Evolutionary conservation across 2,888 invertebrate species (phyloP), one percentile per base, ranked within the genome.

Genomic region (Byasa hedistus): DNA sequence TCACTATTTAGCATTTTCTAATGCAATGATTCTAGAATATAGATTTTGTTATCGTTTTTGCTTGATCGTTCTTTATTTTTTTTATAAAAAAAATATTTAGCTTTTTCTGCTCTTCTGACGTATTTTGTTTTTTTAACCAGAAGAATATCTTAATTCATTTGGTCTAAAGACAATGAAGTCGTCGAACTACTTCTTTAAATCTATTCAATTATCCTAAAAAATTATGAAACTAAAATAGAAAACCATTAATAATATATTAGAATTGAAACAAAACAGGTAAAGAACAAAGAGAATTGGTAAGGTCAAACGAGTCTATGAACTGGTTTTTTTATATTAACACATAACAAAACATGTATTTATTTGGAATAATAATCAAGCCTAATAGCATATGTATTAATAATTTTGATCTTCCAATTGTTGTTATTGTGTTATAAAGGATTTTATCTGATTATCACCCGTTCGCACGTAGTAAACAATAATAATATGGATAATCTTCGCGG

Each of bases 401-500:
- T 19, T 48, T 48, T 48, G n/a, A 48, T 19, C n/a, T n/a, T 48
- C n/a, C 19, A 48, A 12, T 15, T n/a, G 48, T 48, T 48, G n/a
- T n/a, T 3, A 44, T 44, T 44, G 44, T 44, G 44, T 44, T 44
- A 44, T 44, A 44, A 17, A 44, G 12, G 44, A n/a, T 48, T 48
- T 48, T 48, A 48, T n/a, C 8, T 48, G n/a, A 48, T 48, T n/a
- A 2, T 48, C n/a, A n/a, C 48, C 69, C 69, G 71, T 79, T 81
- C 77, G 71, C 79, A 78, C 74, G 74, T 80, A 76, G 82, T 81
- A 85, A 84, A 85, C 84, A 85, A 84, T 84, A 83, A 84, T 84
- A 86, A 84, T n/a, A 85, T 82, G 75, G 80, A 85, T 86, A 80
- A 85, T 86, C 89, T 86, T 86, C 86, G 89, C 79, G 90, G 91